These are phyloP conservation scores for Agelastica alni DNA, from an alignment of 2,888 invertebrate species.

Conservation along the genomic window DNA sequence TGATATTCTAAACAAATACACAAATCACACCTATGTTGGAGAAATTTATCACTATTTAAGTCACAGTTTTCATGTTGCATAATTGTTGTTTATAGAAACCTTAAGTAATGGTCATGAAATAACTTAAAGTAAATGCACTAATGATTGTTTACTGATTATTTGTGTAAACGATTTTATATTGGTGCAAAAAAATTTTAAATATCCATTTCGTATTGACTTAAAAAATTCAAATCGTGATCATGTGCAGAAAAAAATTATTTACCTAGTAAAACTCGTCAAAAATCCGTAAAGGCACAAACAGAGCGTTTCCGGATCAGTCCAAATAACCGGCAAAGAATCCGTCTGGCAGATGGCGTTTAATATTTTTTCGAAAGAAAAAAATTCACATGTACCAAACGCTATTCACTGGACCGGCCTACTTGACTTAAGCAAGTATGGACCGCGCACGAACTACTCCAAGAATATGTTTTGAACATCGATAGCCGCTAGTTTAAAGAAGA, in stretches of 20 bases:
- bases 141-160: too few species aligned
- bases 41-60: too few species aligned
- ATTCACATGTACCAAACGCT: slow-evolving; percentile 34
- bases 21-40: too few species aligned
- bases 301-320: not conserved
- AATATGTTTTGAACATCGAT: slow-evolving; percentile 35
- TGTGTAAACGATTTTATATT: too few species aligned
- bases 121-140: too few species aligned
- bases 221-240: not conserved
- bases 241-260: not conserved
- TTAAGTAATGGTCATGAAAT: too few species aligned
- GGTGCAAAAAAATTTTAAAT: not conserved
- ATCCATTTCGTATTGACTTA: not conserved
- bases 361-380: slow-evolving; percentile 18
- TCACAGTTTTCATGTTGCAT: too few species aligned
- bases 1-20: too few species aligned
- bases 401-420: slow-evolving; percentile 31
- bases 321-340: slow-evolving; percentile 25
- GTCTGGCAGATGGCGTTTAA: slow-evolving; percentile 14
- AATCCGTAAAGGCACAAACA: slow-evolving; percentile 13
- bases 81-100: too few species aligned
- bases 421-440: slow-evolving; percentile 34
- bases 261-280: slow-evolving; percentile 9
- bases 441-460: slow-evolving; percentile 40
- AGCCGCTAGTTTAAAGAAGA: slow-evolving; percentile 37